A percentile compares a stretch with the other conserved stretches of the same genome.
Evolutionary conservation across 2,113 vertebrate species (phyloP).

Genomic region (Nansenia antarctica): DNA sequence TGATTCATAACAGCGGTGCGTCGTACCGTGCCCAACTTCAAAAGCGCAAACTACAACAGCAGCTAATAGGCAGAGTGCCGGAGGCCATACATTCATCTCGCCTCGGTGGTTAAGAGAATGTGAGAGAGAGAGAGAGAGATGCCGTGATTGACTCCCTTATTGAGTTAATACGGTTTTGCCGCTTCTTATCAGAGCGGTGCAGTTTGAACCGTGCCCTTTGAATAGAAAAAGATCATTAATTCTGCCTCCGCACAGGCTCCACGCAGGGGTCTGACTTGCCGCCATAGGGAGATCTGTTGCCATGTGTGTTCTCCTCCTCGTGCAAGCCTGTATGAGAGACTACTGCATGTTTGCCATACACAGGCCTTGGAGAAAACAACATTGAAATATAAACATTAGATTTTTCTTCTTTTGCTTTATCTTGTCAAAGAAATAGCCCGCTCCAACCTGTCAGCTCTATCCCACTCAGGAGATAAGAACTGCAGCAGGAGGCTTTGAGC

Average conservation of each 20-base stretch:
- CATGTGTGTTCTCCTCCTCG: background rate
- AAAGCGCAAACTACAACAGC: background rate
- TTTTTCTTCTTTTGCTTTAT: no score
- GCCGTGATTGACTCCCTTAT: slow-evolving; percentile 50
- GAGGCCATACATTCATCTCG: background rate
- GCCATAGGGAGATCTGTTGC: background rate
- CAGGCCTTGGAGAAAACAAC: no score
- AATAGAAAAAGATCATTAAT: slow-evolving; percentile 70
- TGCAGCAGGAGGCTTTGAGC: background rate
- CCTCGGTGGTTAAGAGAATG: background rate
- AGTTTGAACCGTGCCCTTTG: slow-evolving; percentile 64
- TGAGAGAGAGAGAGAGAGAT: background rate
- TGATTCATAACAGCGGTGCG: background rate
- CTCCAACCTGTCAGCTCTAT: no score
- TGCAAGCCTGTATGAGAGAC: no score
- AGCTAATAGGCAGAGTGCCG: slow-evolving; percentile 2
- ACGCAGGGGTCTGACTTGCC: slow-evolving; percentile 30
- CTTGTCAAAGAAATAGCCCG: no score
- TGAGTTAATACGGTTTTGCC: slow-evolving; percentile 64
- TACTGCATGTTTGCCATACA: no score
- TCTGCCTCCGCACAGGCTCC: slow-evolving; percentile 38
- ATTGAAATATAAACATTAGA: no score
- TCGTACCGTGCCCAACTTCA: background rate
- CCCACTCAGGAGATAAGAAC: background rate
- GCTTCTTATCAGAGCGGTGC: slow-evolving; percentile 47